A percentile compares a stretch with the other conserved stretches of the same genome.
Conservation (phyloP, 2,888 invertebrate species). For the Mamestra brassicae region DNA sequence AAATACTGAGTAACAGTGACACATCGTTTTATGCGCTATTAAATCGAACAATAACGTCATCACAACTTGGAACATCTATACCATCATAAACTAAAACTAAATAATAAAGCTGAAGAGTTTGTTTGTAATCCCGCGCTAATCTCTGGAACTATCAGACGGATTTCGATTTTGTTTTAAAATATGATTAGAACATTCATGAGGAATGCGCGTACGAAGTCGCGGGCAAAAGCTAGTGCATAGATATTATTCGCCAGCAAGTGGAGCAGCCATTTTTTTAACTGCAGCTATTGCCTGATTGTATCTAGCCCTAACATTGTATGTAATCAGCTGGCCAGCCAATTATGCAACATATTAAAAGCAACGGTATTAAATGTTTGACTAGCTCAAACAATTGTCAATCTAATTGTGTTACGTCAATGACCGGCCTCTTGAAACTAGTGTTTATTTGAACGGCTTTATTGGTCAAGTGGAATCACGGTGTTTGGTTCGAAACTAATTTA, state of each 20-base stretch:
- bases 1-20: constrained; percentile 11
- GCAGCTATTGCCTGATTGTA: constrained; percentile 47
- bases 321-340: constrained; percentile 25
- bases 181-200: too few species aligned
- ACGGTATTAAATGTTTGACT: background rate
- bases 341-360: constrained; percentile 39
- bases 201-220: background rate
- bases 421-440: background rate
- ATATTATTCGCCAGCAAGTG: constrained; percentile 28
- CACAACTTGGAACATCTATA: background rate
- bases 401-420: constrained; percentile 11
- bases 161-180: too few species aligned
- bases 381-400: constrained; percentile 5
- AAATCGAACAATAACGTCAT: constrained; percentile 22
- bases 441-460: constrained; percentile 8
- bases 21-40: constrained; percentile 4
- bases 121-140: too few species aligned
- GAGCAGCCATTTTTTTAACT: constrained; percentile 41
- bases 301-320: constrained; percentile 29
- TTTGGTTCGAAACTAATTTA: background rate
- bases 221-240: background rate
- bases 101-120: too few species aligned
- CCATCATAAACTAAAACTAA: too few species aligned
- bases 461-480: background rate
- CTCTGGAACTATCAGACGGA: too few species aligned